Conservation (phyloP, 2,113 vertebrate genomes). For the Stictonetta naevosa region DNA sequence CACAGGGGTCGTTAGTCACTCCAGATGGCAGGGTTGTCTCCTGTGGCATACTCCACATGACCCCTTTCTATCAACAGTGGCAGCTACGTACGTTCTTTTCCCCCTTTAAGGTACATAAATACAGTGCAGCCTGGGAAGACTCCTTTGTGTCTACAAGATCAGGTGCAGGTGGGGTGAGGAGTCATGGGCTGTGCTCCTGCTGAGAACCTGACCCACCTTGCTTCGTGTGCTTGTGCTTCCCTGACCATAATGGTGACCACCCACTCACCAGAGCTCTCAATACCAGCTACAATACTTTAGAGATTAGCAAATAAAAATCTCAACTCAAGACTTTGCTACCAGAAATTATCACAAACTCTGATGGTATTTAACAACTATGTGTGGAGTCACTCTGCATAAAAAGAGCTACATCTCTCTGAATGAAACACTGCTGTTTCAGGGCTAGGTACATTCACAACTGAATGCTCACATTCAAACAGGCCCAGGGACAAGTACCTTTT, state of each 20-base stretch:
- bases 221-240: rapidly evolving
- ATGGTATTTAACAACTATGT: rapidly evolving
- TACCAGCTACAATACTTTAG: neutral
- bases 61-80: neutral
- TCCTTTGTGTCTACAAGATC: neutral
- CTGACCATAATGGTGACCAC: rapidly evolving
- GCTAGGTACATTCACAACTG: neutral
- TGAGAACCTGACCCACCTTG: neutral
- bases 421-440: rapidly evolving
- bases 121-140: neutral
- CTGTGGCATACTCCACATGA: neutral
- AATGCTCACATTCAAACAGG: neutral
- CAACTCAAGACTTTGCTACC: neutral
- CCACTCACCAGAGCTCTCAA: neutral
- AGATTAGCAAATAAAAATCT: neutral
- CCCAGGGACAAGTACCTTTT: neutral
- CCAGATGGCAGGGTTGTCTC: neutral
- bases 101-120: too few species aligned
- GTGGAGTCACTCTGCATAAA: neutral
- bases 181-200: rapidly evolving
- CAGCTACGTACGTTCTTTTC: neutral
- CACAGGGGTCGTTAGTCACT: rapidly evolving
- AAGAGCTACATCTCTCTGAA: neutral
- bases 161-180: neutral
- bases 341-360: neutral